phyloP scores from a whole-genome alignment of 2,113 vertebrate species.

The Tragelaphus buxtoni region DNA sequence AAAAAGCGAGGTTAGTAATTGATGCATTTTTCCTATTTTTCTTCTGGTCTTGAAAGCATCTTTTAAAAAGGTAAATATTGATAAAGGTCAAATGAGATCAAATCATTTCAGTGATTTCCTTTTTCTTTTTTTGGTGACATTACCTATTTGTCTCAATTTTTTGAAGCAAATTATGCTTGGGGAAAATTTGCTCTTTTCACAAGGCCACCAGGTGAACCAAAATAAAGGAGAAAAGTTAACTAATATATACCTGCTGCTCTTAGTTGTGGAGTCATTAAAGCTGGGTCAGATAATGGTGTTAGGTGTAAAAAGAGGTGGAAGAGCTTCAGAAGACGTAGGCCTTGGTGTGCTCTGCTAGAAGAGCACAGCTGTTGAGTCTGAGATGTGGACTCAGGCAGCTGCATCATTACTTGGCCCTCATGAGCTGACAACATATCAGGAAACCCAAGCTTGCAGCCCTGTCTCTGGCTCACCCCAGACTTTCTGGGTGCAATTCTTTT shows the following conservation, averaged over 20 bases:
- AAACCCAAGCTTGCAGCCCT: neutral
- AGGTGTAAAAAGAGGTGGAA: neutral
- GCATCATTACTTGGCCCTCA: neutral
- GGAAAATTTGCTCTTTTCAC: neutral
- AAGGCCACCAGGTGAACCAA: neutral
- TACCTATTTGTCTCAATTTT: conserved; percentile 24
- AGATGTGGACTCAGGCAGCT: neutral
- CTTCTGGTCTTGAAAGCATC: neutral
- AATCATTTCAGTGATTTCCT: neutral
- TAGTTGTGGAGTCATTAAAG: neutral
- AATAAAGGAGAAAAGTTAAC: conserved; percentile 21
- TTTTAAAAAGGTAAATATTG: neutral
- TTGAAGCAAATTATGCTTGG: conserved; percentile 22
- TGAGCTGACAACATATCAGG: neutral
- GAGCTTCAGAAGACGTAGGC: neutral
- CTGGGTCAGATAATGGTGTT: neutral
- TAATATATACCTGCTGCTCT: neutral
- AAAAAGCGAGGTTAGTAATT: neutral
- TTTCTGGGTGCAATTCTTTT: neutral
- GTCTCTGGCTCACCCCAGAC: neutral
- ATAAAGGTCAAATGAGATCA: conserved; percentile 13
- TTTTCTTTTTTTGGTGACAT: neutral
- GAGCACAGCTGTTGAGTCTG: neutral
- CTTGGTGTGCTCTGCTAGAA: neutral
- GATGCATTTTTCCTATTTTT: neutral